Base-by-base conservation (phyloP, 1,140 invertebrate genomes). In the Heterodera carotae region DNA sequence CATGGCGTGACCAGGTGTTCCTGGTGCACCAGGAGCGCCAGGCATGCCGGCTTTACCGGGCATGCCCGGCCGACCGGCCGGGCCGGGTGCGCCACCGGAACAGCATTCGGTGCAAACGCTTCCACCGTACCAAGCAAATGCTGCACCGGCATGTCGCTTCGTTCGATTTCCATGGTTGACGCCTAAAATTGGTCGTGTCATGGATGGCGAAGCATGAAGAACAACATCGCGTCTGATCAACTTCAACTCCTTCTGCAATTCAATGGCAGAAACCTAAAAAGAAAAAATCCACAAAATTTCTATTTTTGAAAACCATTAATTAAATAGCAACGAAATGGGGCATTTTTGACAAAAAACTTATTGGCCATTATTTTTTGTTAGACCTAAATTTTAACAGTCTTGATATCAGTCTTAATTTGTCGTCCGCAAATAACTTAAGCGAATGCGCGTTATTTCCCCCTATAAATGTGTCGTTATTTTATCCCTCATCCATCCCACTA, bases 161-260 rank as follows among this genome's bases (percentile, higher is more conserved):
- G 48, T 53, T 18, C 48, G 48, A 53, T 53, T 53, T 4, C 48
- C 48, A 18, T 22, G 15, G 48, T 4, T 53, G 48, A 18, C 1
- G 48, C 12, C 48, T 8, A 18, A 10, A 53, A 2, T 18, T 22
- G 4, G 48, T 15, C 18, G 18, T 22, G n/a, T n/a, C n/a, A n/a
- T n/a, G n/a, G n/a, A n/a, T n/a, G n/a, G n/a, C 18, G 48, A 53
- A 1, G 48, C 12, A 18, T 18, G 12, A 18, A 1, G 12, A 18
- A 18, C 4, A 22, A 22, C 48, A 18, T 53, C 4, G 48, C 69
- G 76, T 77, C 86, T 86, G 18, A 86, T 80, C 22, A 77, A 69
- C 69, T 82, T 86, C n/a, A 86, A 82, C 74, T 86, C 85, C 15
- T 78, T 71, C 86, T 86, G 86, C 77, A 86, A 86, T 67, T 86